phyloP scores from a whole-genome alignment of 2,113 vertebrate species.

The Cathartes aura region DNA sequence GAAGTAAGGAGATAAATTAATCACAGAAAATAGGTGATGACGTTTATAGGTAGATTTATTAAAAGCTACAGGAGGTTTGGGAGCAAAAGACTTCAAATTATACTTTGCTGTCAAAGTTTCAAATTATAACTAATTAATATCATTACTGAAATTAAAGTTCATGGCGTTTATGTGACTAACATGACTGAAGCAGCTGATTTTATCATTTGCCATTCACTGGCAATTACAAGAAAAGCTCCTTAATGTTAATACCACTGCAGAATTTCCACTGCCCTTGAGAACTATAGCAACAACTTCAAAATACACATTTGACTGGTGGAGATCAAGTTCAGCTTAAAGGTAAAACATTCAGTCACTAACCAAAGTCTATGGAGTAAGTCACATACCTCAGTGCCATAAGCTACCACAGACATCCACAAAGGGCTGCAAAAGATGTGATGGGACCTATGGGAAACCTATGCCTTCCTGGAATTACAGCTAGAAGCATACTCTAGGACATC shows the following conservation, averaged over 20 bases:
- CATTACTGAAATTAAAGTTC: constrained; percentile 9
- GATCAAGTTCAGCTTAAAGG: background rate
- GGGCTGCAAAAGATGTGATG: background rate
- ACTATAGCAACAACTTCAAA: background rate
- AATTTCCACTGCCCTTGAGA: background rate
- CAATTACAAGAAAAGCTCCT: background rate
- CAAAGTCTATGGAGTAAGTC: background rate
- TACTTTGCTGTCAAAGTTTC: background rate
- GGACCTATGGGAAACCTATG: background rate
- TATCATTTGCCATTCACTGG: background rate
- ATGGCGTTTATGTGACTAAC: background rate
- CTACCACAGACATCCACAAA: background rate
- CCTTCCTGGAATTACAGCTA: background rate
- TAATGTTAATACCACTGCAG: background rate
- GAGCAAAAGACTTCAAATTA: constrained; percentile 7
- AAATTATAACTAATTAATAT: constrained; percentile 9
- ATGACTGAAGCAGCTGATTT: background rate
- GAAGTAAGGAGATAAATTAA: background rate
- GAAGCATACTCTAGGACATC: background rate
- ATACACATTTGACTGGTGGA: background rate
- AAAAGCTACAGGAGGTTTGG: background rate
- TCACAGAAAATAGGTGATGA: background rate
- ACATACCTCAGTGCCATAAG: background rate
- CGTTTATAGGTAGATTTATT: background rate
- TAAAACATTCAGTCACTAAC: background rate